These are phyloP conservation scores for Sitobion miscanthi DNA, from an alignment of 1,140 invertebrate species.

Conservation along the genomic window DNA sequence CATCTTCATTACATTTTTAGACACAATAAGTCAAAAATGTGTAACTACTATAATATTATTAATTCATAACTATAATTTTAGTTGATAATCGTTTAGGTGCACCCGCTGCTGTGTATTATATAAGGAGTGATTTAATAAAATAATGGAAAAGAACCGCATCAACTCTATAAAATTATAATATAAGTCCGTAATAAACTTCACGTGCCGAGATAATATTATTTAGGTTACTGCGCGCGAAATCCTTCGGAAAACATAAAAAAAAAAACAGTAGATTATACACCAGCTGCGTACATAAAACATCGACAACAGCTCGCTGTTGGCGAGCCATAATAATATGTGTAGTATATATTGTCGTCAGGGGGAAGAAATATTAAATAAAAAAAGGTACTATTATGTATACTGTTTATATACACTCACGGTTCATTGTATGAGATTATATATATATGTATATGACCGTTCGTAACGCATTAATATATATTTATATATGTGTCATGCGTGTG, in stretches of 20 bases:
- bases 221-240: background rate
- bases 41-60: background rate
- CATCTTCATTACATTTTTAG: background rate
- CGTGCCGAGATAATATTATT: background rate
- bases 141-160: background rate
- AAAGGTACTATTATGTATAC: background rate
- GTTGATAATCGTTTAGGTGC: background rate
- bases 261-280: background rate
- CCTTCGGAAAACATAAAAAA: background rate
- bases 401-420: background rate
- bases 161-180: too few species aligned
- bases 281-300: background rate
- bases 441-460: background rate
- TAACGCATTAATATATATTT: too few species aligned
- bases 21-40: background rate
- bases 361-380: slow-evolving; percentile 7
- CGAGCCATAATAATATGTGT: background rate
- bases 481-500: background rate
- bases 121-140: too few species aligned
- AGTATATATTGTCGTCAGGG: background rate
- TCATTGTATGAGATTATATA: background rate
- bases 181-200: background rate
- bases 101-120: background rate
- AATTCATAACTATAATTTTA: background rate
- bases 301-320: background rate